Base-by-base conservation (phyloP, 2,888 invertebrate genomes). In the Hetaerina titia region DNA sequence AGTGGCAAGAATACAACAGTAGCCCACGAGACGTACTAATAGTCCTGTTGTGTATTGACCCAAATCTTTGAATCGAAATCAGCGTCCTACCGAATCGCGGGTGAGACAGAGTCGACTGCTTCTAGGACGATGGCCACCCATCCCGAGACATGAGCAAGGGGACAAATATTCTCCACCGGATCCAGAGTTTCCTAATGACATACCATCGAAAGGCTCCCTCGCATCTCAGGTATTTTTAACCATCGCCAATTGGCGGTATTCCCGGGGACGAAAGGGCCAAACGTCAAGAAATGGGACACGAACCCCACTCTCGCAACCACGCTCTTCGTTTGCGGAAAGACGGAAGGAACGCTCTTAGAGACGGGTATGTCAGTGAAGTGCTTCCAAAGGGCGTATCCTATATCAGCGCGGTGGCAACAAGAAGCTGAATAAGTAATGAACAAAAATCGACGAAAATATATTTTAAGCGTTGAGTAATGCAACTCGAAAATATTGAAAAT, bases 161-260 rank as follows among this genome's bases (percentile, higher is more conserved):
- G 89, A 89, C 7, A 45, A 56, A 92, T 13, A 64, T 45, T 45
- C 69, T 92, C 92, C 25, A 22, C 8, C 69, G 63, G 11, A 56
- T 92, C 69, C 92, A 22, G 22, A 45, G 56, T 63, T 69, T 69
- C 57, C 92, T 13, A 60, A 92, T 57, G 69, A 64, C 74, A 69
- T 92, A 31, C 69, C 92, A 69, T 57, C 64, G 31, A n/a, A 22
- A 81, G 92, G 69, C 89, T 57, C n/a, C n/a, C 31, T 81, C 57
- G 22, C 92, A 22, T 74, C 57, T 56, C 45, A 13, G 90, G 19
- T 92, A 92, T 92, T 92, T 92, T 92, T 92, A 92, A 69, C 45
- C 92, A n/a, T 2, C 92, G n/a, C 45, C 58, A n/a, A 89, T 92
- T 92, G 92, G 92, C 92, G 69, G 25, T 69, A 56, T 92, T 92